A percentile compares a stretch with the other conserved stretches of the same genome.
phyloP scores from a whole-genome alignment of 2,888 invertebrate species.

The Pristionchus exspectatus region DNA sequence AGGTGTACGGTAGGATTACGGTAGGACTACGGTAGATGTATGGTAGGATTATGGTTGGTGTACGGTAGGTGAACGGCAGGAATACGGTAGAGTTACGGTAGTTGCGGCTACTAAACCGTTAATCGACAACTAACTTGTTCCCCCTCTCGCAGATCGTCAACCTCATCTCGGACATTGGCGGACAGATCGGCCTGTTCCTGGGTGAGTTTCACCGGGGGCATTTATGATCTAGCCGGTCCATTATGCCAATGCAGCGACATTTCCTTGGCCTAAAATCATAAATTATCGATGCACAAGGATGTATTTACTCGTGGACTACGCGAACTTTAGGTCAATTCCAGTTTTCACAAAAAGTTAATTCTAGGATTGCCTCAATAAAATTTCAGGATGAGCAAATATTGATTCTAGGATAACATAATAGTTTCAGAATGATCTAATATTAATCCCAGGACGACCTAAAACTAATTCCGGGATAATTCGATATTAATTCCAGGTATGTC shows the following conservation, averaged over 20 bases:
- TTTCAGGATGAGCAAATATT: too few relatives aligned
- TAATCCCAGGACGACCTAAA: not conserved
- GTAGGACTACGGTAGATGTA: not conserved
- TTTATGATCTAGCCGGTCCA: not conserved
- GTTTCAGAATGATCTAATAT: too few relatives aligned
- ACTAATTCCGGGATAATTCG: too few relatives aligned
- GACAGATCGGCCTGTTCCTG: conserved; percentile 79
- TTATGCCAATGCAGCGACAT: not conserved
- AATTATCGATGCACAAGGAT: too few relatives aligned
- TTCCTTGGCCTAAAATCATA: not conserved
- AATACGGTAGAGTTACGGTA: not conserved
- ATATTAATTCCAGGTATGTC: conserved; percentile 60
- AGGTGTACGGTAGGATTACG: not conserved
- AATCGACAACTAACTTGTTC: not conserved
- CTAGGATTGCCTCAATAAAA: too few relatives aligned
- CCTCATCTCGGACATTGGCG: conserved; percentile 80
- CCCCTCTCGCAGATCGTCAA: conserved; percentile 76
- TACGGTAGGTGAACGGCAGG: not conserved
- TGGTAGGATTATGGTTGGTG: not conserved
- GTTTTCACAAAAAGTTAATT: too few relatives aligned
- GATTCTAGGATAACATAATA: too few relatives aligned
- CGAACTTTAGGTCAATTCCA: too few relatives aligned
- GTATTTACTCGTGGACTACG: too few relatives aligned
- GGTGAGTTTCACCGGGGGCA: conserved; percentile 57
- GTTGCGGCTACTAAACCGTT: not conserved